A percentile compares a stretch with the other conserved stretches of the same genome.
These are phyloP conservation scores for Himalopsyche tibetana DNA, from an alignment of 2,888 invertebrate species.

Conservation along the genomic window DNA sequence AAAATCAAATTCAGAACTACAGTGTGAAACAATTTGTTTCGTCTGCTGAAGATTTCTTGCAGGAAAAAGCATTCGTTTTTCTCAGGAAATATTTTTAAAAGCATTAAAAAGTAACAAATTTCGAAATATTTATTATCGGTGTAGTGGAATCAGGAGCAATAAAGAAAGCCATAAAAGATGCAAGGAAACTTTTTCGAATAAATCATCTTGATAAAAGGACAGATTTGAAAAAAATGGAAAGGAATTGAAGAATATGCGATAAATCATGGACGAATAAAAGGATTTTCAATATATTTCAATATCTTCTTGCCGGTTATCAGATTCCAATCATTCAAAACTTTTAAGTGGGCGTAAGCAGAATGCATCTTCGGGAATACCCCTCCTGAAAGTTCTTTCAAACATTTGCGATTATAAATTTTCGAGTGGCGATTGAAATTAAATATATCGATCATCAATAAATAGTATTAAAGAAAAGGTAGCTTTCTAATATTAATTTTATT, in stretches of 20 bases:
- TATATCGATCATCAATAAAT: too few species aligned
- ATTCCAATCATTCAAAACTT: constrained; percentile 5
- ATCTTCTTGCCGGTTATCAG: constrained; percentile 5
- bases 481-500: too few species aligned
- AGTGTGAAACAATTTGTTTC: background rate
- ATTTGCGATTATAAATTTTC: too few species aligned
- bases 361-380: background rate
- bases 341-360: constrained; percentile 13
- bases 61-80: background rate
- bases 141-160: constrained; percentile 1
- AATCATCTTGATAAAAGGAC: constrained; percentile 22
- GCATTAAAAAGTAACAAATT: constrained; percentile 20
- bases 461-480: too few species aligned
- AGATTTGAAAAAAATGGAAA: constrained; percentile 17
- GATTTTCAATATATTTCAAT: constrained; percentile 31
- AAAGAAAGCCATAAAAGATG: constrained; percentile 30
- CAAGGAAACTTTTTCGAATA: constrained; percentile 14
- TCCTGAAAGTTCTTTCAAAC: too few species aligned
- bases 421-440: too few species aligned
- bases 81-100: background rate
- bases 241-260: constrained; percentile 2
- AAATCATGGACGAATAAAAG: constrained; percentile 21
- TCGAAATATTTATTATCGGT: background rate
- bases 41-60: background rate
- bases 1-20: too few species aligned